Evolutionary conservation across 2,888 invertebrate species (phyloP).

Genomic region (Epistrophella euchroma): DNA sequence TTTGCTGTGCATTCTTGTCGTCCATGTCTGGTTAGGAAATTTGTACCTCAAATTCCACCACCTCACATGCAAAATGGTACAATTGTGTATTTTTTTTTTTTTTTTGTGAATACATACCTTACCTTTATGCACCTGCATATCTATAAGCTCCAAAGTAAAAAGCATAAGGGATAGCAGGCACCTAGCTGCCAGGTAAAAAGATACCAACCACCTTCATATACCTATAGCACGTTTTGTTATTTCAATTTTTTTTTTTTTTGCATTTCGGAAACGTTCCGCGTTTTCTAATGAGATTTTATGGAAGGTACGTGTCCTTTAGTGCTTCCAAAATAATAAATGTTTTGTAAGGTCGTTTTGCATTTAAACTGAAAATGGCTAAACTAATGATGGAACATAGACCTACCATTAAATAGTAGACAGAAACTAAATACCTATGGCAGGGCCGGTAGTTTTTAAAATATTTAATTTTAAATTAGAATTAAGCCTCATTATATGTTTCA

Average conservation of each 20-base stretch:
- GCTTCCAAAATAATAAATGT: conserved; percentile 38
- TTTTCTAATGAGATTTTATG: conserved; percentile 66
- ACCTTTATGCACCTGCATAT: not conserved
- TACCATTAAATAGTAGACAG: not conserved
- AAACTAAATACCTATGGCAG: no score
- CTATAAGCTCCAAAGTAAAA: not conserved
- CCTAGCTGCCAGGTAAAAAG: not conserved
- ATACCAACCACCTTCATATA: no score
- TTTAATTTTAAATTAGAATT: conserved; percentile 19
- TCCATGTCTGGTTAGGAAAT: no score
- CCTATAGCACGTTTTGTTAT: conserved; percentile 24
- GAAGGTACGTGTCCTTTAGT: conserved; percentile 55
- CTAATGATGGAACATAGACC: conserved; percentile 15
- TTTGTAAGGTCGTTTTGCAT: not conserved
- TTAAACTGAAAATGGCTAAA: conserved; percentile 9
- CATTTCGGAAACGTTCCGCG: conserved; percentile 8
- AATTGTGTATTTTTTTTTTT: no score
- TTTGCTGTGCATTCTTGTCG: no score
- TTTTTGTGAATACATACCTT: not conserved
- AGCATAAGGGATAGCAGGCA: not conserved
- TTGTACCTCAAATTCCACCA: no score
- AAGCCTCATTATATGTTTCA: not conserved
- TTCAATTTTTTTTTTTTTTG: conserved; percentile 11
- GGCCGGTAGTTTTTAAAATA: not conserved
- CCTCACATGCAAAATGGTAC: no score